Evolutionary conservation across 2,888 invertebrate genomes (phyloP).

Genomic region (Hirtodrosophila cameraria): DNA sequence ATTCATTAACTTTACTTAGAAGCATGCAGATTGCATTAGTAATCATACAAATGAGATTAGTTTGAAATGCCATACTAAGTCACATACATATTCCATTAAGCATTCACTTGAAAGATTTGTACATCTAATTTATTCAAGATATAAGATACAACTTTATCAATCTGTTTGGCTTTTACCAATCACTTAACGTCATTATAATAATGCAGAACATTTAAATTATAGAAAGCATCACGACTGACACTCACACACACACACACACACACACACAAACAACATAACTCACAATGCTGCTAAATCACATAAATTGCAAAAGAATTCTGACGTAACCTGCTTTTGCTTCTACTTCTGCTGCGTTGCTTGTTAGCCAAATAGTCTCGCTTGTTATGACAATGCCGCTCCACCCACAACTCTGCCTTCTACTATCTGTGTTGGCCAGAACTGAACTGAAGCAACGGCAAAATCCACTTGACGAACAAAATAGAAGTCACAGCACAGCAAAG

Average conservation of each 20-base stretch:
- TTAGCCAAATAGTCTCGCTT: constrained; percentile 55
- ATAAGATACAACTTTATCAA: constrained; percentile 26
- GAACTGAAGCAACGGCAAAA: constrained; percentile 25
- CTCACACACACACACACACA: not conserved
- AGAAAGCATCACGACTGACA: not conserved
- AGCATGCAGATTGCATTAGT: too few species aligned
- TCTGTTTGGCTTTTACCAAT: constrained; percentile 1
- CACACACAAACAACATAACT: constrained; percentile 19
- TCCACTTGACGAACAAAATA: constrained; percentile 53
- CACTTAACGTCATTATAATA: constrained; percentile 31
- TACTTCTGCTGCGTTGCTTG: constrained; percentile 34
- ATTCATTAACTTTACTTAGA: too few species aligned
- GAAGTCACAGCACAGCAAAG: constrained; percentile 27
- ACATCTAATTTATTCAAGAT: constrained; percentile 9
- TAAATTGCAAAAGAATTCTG: constrained; percentile 35
- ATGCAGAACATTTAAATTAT: constrained; percentile 36
- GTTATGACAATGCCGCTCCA: constrained; percentile 51
- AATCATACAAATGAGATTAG: too few species aligned
- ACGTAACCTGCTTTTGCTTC: constrained; percentile 28
- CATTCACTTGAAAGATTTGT: not conserved
- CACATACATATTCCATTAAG: not conserved
- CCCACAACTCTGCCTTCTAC: constrained; percentile 1
- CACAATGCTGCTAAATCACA: constrained; percentile 23
- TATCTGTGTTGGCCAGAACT: not conserved
- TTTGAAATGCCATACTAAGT: too few species aligned